Base-by-base conservation (phyloP, 1,140 invertebrate species). In the Orussus abietinus region DNA sequence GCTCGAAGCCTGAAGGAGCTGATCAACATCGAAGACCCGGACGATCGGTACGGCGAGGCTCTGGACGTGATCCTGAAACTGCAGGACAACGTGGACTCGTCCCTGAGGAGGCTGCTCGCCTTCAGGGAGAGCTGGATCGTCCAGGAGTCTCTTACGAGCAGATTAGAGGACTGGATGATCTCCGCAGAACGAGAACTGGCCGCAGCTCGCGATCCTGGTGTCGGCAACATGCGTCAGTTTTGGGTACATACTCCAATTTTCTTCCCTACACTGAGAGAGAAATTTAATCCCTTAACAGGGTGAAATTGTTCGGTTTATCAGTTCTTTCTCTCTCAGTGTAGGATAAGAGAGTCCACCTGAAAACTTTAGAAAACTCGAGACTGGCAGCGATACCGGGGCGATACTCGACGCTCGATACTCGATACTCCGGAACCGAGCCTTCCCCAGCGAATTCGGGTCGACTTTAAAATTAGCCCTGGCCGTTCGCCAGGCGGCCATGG, bases 51-150 rank as follows among this genome's bases (percentile, higher is more conserved):
- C 51, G 76, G 82, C 14, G 77, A 80, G 39, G 78, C 84, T 1
- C 58, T 88, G 19, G 81, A 86, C 22, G 80, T 80, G 7, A 77
- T 90, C 11, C 58, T 81, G 0, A 81, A 80, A 48, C 68, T 89
- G 14, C 83, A 85, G 54, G 83, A 88, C 46, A 81, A 85, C 48
- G 80, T 90, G 0, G 81, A 85, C 14, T 76, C 77, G 1, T 84
- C 84, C 40, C 51, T 90, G 28, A 78, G 80, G 39, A 76, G 81
- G 37, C 56, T 91, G 3, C 58, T 84, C 10, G 77, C 81, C 0
- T 91, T 90, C 69, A 80, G 77, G 53, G 87, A 90, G 49, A 81
- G 79, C 35, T 90, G 86, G 86, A 71, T 74, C 4, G 79, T 76
- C 29, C 89, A 88, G 44, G 85, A 88, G 45, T 61, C 79, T 25